A percentile compares a stretch with the other conserved stretches of the same genome.
Evolutionary conservation across 2,888 invertebrate species (phyloP).

Genomic region (Diabrotica balteata): DNA sequence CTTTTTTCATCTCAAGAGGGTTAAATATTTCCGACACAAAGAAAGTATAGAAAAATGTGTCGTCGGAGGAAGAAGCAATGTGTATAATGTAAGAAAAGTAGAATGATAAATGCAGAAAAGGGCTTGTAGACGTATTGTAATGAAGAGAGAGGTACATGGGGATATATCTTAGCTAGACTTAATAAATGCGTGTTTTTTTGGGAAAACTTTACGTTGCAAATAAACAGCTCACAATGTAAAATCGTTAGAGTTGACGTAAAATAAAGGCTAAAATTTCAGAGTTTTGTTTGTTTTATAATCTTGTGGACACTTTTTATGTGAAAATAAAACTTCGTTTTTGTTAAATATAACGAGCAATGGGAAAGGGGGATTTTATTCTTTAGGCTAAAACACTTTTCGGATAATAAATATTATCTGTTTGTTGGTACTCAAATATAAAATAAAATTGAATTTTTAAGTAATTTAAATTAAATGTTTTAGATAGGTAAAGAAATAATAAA

Average conservation of each 20-base stretch:
- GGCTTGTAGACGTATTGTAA: conserved; percentile 51
- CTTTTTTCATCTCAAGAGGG: conserved; percentile 41
- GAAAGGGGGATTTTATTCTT: too few species aligned
- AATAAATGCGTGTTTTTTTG: conserved; percentile 49
- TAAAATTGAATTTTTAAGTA: too few species aligned
- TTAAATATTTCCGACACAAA: conserved; percentile 50
- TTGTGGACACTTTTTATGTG: too few species aligned
- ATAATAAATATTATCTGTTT: too few species aligned
- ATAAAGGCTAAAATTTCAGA: not conserved
- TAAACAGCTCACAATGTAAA: conserved; percentile 22
- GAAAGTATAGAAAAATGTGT: conserved; percentile 53
- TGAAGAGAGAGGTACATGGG: conserved; percentile 50
- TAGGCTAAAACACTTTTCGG: too few species aligned
- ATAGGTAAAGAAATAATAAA: too few species aligned
- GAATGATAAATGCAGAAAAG: conserved; percentile 52
- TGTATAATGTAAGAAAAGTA: conserved; percentile 52
- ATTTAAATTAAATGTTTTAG: too few species aligned
- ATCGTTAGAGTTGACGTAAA: conserved; percentile 15
- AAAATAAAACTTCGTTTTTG: too few species aligned
- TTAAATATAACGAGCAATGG: too few species aligned
- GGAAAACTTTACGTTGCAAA: conserved; percentile 23
- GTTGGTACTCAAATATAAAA: too few species aligned
- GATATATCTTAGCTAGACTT: conserved; percentile 51
- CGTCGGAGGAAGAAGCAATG: conserved; percentile 53
- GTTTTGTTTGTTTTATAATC: too few species aligned